These are phyloP conservation scores for Liopterus haemorrhoidalis DNA, from an alignment of 2,888 invertebrate genomes.

Conservation along the genomic window DNA sequence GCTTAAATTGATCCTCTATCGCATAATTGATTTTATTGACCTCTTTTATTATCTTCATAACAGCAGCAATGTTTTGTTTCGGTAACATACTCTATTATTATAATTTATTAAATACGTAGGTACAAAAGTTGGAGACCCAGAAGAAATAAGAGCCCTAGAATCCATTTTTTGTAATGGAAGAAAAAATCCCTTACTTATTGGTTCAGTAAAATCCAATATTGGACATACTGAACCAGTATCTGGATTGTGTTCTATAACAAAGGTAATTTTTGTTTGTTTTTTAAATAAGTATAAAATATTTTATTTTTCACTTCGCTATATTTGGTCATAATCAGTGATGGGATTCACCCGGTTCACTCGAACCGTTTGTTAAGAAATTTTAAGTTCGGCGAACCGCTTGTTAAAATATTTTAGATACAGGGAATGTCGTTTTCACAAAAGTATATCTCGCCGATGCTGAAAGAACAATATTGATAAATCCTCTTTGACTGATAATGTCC, in stretches of 20 bases:
- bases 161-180: slow-evolving; percentile 70
- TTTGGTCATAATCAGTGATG: too few relatives aligned
- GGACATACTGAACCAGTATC: slow-evolving; percentile 89
- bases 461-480: too few relatives aligned
- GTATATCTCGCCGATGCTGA: too few relatives aligned
- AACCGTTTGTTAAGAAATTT: too few relatives aligned
- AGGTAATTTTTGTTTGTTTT: slow-evolving; percentile 57
- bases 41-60: slow-evolving; percentile 1
- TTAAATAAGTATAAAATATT: too few relatives aligned
- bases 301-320: too few relatives aligned
- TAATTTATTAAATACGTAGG: slow-evolving; percentile 43
- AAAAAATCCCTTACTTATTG: slow-evolving; percentile 72
- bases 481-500: too few relatives aligned
- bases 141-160: slow-evolving; percentile 79
- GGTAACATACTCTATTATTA: too few relatives aligned
- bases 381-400: too few relatives aligned
- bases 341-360: too few relatives aligned
- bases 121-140: slow-evolving; percentile 82
- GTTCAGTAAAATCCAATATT: slow-evolving; percentile 89
- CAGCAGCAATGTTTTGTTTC: not conserved
- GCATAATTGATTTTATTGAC: not conserved
- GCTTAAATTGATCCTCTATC: not conserved
- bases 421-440: too few relatives aligned
- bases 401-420: too few relatives aligned
- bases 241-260: slow-evolving; percentile 75